Conservation (phyloP, 37 sponge, comb jelly and placozoan genomes). For the Aphrocallistes beatrix region DNA sequence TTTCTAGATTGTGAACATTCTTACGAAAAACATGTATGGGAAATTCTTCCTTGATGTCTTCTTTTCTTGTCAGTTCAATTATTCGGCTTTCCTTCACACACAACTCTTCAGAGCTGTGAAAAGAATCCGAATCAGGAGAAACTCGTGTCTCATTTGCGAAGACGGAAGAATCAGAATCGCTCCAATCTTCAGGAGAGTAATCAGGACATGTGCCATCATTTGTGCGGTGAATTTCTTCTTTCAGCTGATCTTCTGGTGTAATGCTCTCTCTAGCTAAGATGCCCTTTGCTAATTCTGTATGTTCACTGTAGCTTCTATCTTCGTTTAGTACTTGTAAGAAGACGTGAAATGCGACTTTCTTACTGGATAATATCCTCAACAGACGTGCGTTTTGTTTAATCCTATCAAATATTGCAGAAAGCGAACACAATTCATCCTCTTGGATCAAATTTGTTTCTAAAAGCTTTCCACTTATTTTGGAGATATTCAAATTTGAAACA, state of each 20-base stretch:
- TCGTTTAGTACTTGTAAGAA: background rate
- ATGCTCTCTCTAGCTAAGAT: background rate
- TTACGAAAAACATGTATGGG: background rate
- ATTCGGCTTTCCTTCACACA: background rate
- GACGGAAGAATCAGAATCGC: background rate
- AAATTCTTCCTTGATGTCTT: background rate
- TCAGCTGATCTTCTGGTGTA: background rate
- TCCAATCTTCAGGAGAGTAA: background rate
- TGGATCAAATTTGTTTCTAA: background rate
- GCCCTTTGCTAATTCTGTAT: background rate
- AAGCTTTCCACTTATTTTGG: background rate
- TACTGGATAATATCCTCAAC: background rate
- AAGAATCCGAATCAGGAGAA: background rate
- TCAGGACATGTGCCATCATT: background rate
- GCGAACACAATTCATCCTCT: background rate
- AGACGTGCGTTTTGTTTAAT: background rate
- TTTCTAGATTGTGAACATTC: no score
- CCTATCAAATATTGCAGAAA: background rate
- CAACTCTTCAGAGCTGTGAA: background rate
- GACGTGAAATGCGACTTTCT: background rate
- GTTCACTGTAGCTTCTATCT: background rate
- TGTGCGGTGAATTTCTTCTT: background rate
- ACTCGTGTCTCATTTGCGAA: background rate
- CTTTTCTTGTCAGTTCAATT: background rate
- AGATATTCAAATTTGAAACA: background rate